Percentiles rank a stretch among this genome's conserved stretches.
These are phyloP conservation scores for Oligia strigilis DNA, from an alignment of 2,888 invertebrate species.

Conservation along the genomic window DNA sequence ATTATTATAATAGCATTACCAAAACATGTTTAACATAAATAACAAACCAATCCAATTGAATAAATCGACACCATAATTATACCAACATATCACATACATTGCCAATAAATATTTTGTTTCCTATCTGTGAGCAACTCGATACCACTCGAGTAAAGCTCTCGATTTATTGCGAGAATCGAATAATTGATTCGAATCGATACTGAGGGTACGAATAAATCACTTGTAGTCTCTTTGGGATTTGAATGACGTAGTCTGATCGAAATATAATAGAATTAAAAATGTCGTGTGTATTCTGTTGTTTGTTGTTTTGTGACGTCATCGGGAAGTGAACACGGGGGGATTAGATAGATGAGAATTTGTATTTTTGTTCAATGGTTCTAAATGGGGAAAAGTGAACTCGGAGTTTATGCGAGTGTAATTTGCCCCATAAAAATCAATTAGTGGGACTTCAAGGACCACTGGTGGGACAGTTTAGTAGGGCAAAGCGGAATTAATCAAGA, in stretches of 20 bases:
- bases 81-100: slow-evolving; percentile 35
- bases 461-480: not conserved
- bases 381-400: not conserved
- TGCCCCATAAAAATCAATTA: not conserved
- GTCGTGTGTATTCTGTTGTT: slow-evolving; percentile 32
- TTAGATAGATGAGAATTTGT: not conserved
- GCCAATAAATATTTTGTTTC: slow-evolving; percentile 60
- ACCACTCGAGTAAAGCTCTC: slow-evolving; percentile 59
- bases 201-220: slow-evolving; percentile 61
- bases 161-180: slow-evolving; percentile 67
- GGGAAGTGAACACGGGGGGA: slow-evolving; percentile 12
- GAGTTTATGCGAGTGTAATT: not conserved
- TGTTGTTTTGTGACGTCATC: slow-evolving; percentile 22
- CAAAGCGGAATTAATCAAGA: not conserved
- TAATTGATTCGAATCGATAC: slow-evolving; percentile 65
- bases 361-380: not conserved
- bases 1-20: not conserved
- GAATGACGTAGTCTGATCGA: slow-evolving; percentile 56
- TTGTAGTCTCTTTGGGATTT: slow-evolving; percentile 47
- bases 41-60: slow-evolving; percentile 1
- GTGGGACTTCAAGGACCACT: not conserved
- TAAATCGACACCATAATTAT: slow-evolving; percentile 39
- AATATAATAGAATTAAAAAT: slow-evolving; percentile 62
- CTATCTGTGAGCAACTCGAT: slow-evolving; percentile 58
- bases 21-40: not conserved